Evolutionary conservation across 2,888 invertebrate species (phyloP).

Genomic region (Branchellion lobata): DNA sequence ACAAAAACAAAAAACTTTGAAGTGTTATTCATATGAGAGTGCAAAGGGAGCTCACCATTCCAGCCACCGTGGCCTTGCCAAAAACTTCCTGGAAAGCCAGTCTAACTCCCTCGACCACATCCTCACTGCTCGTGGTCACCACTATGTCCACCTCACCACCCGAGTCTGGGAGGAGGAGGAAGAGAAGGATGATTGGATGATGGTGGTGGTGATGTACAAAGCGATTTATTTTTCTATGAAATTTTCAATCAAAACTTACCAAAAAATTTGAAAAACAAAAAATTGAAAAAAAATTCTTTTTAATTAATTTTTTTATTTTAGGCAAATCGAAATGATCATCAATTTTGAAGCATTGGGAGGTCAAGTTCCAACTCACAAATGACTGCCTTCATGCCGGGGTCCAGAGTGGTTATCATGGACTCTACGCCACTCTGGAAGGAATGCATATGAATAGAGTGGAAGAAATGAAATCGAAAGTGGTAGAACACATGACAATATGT

Average conservation of each 20-base stretch:
- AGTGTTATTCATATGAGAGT: background rate
- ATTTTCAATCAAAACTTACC: too few relatives aligned
- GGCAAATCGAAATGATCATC: too few relatives aligned
- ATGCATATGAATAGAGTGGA: constrained; percentile 39
- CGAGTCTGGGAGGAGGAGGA: constrained; percentile 66
- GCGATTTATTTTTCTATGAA: too few relatives aligned
- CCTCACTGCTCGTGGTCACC: constrained; percentile 76
- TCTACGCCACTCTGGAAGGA: constrained; percentile 77
- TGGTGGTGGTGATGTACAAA: too few relatives aligned
- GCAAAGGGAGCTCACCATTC: constrained; percentile 58
- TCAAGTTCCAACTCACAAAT: constrained; percentile 77
- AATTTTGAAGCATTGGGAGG: too few relatives aligned
- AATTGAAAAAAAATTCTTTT: too few relatives aligned
- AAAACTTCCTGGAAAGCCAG: constrained; percentile 79
- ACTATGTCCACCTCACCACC: constrained; percentile 77
- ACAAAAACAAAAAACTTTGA: too few relatives aligned
- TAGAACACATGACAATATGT: background rate
- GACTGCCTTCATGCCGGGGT: constrained; percentile 85
- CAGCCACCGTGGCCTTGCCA: constrained; percentile 74
- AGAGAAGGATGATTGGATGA: background rate
- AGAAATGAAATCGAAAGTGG: background rate
- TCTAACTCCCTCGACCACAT: constrained; percentile 74
- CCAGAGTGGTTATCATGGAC: constrained; percentile 80
- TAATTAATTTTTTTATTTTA: too few relatives aligned
- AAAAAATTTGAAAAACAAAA: too few relatives aligned